A percentile compares a stretch with the other conserved stretches of the same genome.
These are phyloP conservation scores for Eucidaris tribuloides DNA, from an alignment of 35 echinoderm and acorn worm genomes.

Conservation along the genomic window DNA sequence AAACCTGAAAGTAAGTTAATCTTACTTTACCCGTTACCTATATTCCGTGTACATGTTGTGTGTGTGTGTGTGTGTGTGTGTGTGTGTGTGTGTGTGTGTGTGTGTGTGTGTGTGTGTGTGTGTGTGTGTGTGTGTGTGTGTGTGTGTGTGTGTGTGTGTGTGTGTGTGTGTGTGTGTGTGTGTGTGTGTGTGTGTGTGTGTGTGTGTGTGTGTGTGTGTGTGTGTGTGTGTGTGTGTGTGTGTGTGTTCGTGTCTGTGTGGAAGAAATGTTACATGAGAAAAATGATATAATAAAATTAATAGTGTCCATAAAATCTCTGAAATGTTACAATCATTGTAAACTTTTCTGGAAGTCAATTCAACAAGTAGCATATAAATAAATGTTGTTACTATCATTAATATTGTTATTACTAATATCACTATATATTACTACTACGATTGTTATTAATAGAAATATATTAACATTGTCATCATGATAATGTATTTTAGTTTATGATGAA, in stretches of 20 bases:
- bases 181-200: neutral
- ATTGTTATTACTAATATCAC: neutral
- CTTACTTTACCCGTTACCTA: neutral
- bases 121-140: neutral
- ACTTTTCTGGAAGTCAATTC: neutral
- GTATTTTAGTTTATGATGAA: neutral
- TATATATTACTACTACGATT: neutral
- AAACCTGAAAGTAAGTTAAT: neutral
- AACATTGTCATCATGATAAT: neutral
- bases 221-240: neutral
- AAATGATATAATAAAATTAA: neutral
- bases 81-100: neutral
- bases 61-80: neutral
- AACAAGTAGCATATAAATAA: neutral
- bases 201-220: neutral
- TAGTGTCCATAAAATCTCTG: too few relatives aligned
- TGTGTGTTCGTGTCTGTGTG: neutral
- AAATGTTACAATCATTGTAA: neutral
- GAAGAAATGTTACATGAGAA: neutral
- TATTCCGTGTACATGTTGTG: neutral
- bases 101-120: neutral
- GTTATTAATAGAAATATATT: neutral
- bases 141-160: neutral
- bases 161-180: neutral
- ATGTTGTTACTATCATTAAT: neutral